Evolutionary conservation across 2,797 vertebrate species (phyloP).

Genomic region (Hyperoplus lanceolatus): DNA sequence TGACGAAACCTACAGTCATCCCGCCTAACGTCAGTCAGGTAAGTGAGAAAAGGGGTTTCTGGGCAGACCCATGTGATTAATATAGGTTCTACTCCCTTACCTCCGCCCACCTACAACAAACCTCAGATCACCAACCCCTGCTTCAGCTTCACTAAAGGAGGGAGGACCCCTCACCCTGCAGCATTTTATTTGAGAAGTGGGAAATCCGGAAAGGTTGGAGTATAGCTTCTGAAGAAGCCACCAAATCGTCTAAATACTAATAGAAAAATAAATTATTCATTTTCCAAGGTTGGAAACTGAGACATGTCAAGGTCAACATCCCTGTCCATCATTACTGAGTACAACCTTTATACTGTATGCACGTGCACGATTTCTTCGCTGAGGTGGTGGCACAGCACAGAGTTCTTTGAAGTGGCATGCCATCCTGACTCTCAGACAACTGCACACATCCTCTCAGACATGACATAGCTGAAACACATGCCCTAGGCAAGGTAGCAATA

Average conservation of each 20-base stretch:
- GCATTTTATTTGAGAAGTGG: not conserved
- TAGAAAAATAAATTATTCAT: not conserved
- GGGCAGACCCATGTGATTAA: conserved; percentile 28
- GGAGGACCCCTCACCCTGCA: not conserved
- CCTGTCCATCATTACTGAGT: not conserved
- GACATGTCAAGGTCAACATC: not conserved
- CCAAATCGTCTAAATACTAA: not conserved
- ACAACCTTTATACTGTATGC: not conserved
- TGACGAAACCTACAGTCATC: conserved; percentile 74
- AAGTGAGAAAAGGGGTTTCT: conserved; percentile 23
- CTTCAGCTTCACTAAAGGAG: not conserved
- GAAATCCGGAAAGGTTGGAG: not conserved
- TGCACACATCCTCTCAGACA: conserved; percentile 18
- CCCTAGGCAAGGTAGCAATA: not conserved
- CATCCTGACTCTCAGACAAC: conserved; percentile 23
- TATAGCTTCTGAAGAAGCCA: not conserved
- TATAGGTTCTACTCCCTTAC: conserved; percentile 15
- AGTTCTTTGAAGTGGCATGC: conserved; percentile 66
- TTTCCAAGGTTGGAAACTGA: conserved; percentile 15
- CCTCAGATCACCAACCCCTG: conserved; percentile 9
- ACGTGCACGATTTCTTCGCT: conserved; percentile 42
- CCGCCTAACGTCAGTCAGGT: conserved; percentile 50
- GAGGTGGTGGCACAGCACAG: conserved; percentile 9
- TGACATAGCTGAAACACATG: not conserved
- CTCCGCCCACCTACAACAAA: not conserved